A percentile compares a stretch with the other conserved stretches of the same genome.
Evolutionary conservation across 37 sponge, comb jelly and placozoan genomes (phyloP).

Genomic region (Geodia barretti): DNA sequence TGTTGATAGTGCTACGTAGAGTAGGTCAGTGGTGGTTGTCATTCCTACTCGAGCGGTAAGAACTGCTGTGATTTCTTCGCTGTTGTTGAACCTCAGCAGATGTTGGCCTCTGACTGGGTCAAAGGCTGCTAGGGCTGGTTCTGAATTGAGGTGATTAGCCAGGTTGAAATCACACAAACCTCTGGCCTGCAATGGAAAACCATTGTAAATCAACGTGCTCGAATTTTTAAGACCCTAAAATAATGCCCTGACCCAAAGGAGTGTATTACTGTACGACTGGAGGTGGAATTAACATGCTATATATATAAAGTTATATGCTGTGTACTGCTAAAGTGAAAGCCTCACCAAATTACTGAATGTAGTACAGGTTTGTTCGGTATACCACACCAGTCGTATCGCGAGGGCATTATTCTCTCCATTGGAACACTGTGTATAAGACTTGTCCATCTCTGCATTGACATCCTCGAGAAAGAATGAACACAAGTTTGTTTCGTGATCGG

Average conservation of each 20-base stretch:
- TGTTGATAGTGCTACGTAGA: not conserved
- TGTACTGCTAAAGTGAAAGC: too few species aligned
- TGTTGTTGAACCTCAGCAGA: not conserved
- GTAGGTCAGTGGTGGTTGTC: not conserved
- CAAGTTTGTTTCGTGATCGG: not conserved
- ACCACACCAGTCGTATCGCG: not conserved
- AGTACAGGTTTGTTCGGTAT: not conserved
- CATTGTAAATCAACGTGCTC: too few species aligned
- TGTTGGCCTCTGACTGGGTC: not conserved
- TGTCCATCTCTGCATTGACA: not conserved
- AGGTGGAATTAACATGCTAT: too few species aligned
- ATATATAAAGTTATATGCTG: too few species aligned
- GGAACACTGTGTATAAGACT: not conserved
- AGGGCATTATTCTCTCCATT: not conserved
- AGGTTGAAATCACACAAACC: not conserved
- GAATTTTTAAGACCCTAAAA: too few species aligned
- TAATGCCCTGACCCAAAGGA: too few species aligned
- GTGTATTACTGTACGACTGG: not conserved
- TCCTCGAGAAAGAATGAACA: not conserved
- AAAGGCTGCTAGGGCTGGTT: not conserved
- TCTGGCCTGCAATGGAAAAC: not conserved
- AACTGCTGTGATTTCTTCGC: not conserved
- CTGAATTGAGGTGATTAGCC: not conserved
- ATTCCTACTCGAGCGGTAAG: not conserved
- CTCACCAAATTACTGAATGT: not conserved